Conservation (phyloP, 2,888 invertebrate genomes). For the Elgonia sp. region DNA sequence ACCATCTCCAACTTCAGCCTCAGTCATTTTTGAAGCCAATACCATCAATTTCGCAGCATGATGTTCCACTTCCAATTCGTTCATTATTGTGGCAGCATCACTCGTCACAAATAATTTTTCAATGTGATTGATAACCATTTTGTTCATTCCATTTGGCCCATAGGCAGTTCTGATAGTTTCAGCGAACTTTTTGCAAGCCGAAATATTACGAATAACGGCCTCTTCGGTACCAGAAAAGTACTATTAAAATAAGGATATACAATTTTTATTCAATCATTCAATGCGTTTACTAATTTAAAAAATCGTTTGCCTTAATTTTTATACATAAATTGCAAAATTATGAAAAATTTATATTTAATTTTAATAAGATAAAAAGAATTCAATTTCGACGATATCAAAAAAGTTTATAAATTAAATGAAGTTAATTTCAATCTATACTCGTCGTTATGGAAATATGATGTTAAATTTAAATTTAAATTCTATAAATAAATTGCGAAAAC, state of each 20-base stretch:
- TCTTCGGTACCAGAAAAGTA: conserved; percentile 95
- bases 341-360: neutral
- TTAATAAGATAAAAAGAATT: too few relatives aligned
- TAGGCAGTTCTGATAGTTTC: conserved; percentile 97
- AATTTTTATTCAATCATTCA: too few relatives aligned
- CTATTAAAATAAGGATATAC: conserved; percentile 73
- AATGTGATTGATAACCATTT: conserved; percentile 99
- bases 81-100: conserved; percentile 99
- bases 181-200: conserved; percentile 97
- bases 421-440: too few relatives aligned
- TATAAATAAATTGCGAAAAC: too few relatives aligned
- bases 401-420: too few relatives aligned
- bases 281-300: too few relatives aligned
- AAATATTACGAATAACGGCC: conserved; percentile 98
- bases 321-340: conserved; percentile 1
- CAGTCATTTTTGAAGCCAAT: conserved; percentile 98
- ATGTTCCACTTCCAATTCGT: conserved; percentile 98
- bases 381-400: too few relatives aligned
- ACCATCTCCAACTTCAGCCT: conserved; percentile 99
- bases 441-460: too few relatives aligned
- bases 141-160: conserved; percentile 99
- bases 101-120: conserved; percentile 99
- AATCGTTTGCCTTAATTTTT: too few relatives aligned
- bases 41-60: conserved; percentile 99
- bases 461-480: too few relatives aligned